Base-by-base conservation (phyloP, 2,797 vertebrate species). In the Chaetophractus vellerosus region DNA sequence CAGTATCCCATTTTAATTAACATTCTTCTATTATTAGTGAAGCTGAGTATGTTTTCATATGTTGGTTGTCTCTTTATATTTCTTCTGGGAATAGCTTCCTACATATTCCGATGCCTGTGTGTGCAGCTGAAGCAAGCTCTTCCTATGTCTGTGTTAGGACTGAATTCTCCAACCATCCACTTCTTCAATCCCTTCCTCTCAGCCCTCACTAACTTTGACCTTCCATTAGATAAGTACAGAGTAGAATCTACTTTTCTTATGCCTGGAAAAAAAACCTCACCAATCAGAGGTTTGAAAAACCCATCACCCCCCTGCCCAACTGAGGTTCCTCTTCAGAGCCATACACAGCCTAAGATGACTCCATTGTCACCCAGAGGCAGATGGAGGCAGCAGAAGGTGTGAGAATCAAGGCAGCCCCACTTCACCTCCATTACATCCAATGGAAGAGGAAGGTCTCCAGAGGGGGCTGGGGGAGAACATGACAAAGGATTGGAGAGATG, bases 61-160 rank as follows among this genome's bases (percentile, higher is more conserved):
- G 9, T 61, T 57, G 33, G 10, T 28, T 61, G 61, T 31, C 33
- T 41, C 64, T 92, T 91, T 31, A 15, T 24, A 26, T 36, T 63
- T 84, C 52, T 72, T 66, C n/a, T 45, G 31, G 80, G 33, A 71
- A 75, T 92, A 24, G 94, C 61, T 80, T 57, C 31, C 69, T 50
- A 8, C 23, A 21, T 33, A 57, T 26, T 52, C 33, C n/a, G 41
- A 61, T 36, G 38, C n/a, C 81, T 79, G 16, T 19, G 18, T 55
- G 52, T 55, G 52, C 52, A 18, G 52, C 15, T 19, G 18, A 55
- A 55, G 45, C 1, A 8, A 45, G 45, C 45, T 45, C 45, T 45
- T 45, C 45, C 45, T 45, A 10, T 45, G 45, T 10, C 8, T 10
- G 10, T 31, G 9, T 23, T 28, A 68, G 61, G 11, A 68, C 61